Evolutionary conservation across 2,888 invertebrate species (phyloP), one percentile per base, ranked within the genome.

Genomic region (Pomacea canaliculata): DNA sequence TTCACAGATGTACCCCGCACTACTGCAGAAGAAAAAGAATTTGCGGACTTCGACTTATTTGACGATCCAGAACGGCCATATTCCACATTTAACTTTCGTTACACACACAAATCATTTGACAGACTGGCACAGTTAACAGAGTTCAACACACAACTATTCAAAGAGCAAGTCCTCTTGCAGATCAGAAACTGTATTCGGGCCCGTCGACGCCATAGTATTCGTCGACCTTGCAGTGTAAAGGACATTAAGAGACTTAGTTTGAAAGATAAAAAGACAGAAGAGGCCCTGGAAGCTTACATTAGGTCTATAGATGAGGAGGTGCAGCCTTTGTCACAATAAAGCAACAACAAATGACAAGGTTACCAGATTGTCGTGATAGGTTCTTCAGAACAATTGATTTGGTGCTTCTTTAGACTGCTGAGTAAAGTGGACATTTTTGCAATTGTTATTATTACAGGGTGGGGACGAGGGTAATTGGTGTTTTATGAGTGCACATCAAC

Each of bases 31-130:
- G 92, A 92, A 76, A 83, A 84, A 27, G 86, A 89, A 8, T 91
- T 91, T 82, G 92, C 88, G 12, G 86, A 92, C 80, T 92, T 92
- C 83, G 84, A 87, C 60, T 85, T 92, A 23, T 92, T 91, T 84
- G 90, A 90, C 72, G 91, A 92, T 80, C 90, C 90, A 1, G 83
- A 88, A 9, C 84, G 86, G 59, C 89, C 91, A 0, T 92, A 91
- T 81, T 91, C 91, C 1, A 91, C 91, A 12, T 91, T 90, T 82
- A 92, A 91, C 80, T 92, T 92, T 81, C 88, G 87, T 62, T 92
- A 91, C 83, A 87, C 88, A 8, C 83, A 89, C 56, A 76, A 82
- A 70, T 88, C 90, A 62, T 92, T 91, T 82, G 90, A 92, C 67
- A 86, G 91, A 23, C 81, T 92, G 16, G 83, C 90, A 0, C 80